Evolutionary conservation across 1,140 invertebrate genomes (phyloP).

Genomic region (Drosophila sechellia): DNA sequence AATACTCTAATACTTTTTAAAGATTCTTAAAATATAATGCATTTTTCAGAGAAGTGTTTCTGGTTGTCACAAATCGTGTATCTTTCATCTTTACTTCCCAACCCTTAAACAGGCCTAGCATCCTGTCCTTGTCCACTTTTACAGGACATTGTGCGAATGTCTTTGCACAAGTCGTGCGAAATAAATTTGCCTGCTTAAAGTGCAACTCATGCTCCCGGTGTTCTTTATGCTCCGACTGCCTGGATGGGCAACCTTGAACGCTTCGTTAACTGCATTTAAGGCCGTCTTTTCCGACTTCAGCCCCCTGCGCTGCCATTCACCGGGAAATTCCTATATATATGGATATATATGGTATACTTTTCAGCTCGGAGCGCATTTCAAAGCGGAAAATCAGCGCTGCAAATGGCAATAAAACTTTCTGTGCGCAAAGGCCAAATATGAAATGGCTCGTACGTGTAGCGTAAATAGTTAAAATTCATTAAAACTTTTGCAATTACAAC

Average conservation of each 20-base stretch:
- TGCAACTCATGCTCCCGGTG: constrained; percentile 63
- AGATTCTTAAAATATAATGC: too few relatives aligned
- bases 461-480: constrained; percentile 72
- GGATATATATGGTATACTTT: constrained; percentile 6
- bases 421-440: constrained; percentile 52
- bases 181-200: constrained; percentile 69
- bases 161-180: constrained; percentile 67
- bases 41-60: too few relatives aligned
- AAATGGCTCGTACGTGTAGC: constrained; percentile 57
- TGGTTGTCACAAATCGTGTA: background rate
- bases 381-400: constrained; percentile 57
- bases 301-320: background rate
- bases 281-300: constrained; percentile 12
- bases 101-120: background rate
- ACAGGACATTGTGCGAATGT: constrained; percentile 46
- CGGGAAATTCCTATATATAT: constrained; percentile 16
- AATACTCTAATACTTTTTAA: background rate
- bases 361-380: constrained; percentile 21
- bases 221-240: constrained; percentile 22
- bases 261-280: constrained; percentile 69
- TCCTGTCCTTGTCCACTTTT: constrained; percentile 31
- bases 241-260: constrained; percentile 59
- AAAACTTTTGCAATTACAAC: constrained; percentile 71
- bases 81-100: too few relatives aligned
- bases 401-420: constrained; percentile 71